These are phyloP conservation scores for Bubo scandiacus DNA, from an alignment of 2,113 vertebrate species.

Conservation along the genomic window DNA sequence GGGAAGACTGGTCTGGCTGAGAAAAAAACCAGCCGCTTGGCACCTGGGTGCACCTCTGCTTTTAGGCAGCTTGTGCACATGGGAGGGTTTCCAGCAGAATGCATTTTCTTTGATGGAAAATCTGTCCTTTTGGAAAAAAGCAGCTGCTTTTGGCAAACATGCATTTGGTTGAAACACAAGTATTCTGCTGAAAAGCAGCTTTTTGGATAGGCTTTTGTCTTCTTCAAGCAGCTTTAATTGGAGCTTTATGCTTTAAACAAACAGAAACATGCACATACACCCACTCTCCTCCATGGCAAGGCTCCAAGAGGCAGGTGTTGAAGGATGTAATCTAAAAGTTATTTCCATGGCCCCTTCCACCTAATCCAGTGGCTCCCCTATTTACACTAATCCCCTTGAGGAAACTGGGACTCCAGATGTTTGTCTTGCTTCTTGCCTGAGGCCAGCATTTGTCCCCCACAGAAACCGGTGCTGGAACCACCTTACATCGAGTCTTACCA, in stretches of 20 bases:
- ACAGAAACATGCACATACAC: not conserved
- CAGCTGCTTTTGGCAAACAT: not conserved
- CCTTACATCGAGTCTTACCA: slow-evolving; percentile 89
- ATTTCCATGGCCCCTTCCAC: not conserved
- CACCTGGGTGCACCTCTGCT: not conserved
- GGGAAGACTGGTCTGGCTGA: not conserved
- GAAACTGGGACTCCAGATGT: not conserved
- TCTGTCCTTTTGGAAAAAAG: not conserved
- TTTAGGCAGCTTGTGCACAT: not conserved
- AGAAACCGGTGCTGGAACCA: slow-evolving; percentile 88
- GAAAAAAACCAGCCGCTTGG: not conserved
- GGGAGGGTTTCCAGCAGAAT: not conserved
- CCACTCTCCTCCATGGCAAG: not conserved
- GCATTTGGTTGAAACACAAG: not conserved
- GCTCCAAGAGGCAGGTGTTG: not conserved
- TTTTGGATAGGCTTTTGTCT: not conserved
- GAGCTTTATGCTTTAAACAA: not conserved
- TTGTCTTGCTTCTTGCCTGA: not conserved
- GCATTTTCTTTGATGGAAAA: not conserved
- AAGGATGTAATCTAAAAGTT: not conserved
- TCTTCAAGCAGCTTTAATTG: not conserved
- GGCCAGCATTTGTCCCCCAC: not conserved
- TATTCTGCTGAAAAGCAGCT: not conserved
- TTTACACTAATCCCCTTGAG: not conserved
- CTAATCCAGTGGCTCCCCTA: not conserved